A percentile compares a stretch with the other conserved stretches of the same genome.
Conservation (phyloP, 1,140 invertebrate species). For the Brachionus calyciflorus region DNA sequence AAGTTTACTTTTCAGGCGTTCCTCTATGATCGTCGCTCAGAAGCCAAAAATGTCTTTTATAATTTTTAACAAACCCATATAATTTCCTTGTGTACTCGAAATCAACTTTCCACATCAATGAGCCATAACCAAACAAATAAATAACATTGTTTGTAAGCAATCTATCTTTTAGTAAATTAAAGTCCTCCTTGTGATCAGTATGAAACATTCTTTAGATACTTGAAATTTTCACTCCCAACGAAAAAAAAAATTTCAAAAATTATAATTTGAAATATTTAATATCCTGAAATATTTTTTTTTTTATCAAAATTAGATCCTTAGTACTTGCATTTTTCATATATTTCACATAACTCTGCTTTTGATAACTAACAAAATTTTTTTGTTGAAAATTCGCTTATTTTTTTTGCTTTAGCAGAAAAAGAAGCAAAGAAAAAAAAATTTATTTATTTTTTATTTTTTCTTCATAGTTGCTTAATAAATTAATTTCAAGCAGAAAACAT, state of each 20-base stretch:
- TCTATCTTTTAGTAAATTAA: conserved; percentile 8
- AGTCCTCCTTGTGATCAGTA: not conserved
- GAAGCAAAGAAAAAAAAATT: not conserved
- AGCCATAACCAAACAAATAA: conserved; percentile 46
- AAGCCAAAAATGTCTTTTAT: conserved; percentile 35
- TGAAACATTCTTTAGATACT: not conserved
- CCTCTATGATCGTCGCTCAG: conserved; percentile 43
- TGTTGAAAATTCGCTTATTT: no score
- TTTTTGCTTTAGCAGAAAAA: no score
- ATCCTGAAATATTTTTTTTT: no score
- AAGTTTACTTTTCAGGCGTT: conserved; percentile 39
- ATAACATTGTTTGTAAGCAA: conserved; percentile 14
- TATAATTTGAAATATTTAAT: no score
- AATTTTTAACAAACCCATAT: conserved; percentile 20
- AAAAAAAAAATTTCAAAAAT: not conserved
- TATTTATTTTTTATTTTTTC: conserved; percentile 1
- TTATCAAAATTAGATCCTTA: no score
- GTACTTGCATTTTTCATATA: no score
- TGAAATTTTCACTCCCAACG: no score
- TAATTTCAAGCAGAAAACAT: not conserved
- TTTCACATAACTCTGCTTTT: no score
- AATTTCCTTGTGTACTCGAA: conserved; percentile 39
- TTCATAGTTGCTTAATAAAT: not conserved
- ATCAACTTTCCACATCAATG: conserved; percentile 39
- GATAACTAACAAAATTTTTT: no score